Conservation (phyloP, 2,888 invertebrate genomes). For the Quadriops clusia region DNA sequence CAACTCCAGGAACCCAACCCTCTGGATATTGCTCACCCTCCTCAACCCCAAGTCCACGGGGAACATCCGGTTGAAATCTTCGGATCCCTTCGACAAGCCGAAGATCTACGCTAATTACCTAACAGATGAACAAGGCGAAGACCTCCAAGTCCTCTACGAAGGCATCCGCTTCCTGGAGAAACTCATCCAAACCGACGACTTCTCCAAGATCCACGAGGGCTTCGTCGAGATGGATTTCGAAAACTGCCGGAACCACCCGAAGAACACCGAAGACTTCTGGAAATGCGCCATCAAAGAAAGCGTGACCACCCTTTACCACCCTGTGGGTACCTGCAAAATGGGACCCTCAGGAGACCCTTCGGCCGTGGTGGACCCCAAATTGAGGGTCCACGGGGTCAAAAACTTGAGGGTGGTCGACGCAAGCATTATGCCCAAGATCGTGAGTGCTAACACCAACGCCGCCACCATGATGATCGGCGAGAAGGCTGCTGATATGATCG, state of each 20-base stretch:
- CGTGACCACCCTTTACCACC: slow-evolving; percentile 72
- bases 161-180: slow-evolving; percentile 36
- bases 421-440: slow-evolving; percentile 71
- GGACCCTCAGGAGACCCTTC: slow-evolving; percentile 61
- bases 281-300: slow-evolving; percentile 71
- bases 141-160: slow-evolving; percentile 40
- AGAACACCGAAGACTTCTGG: slow-evolving; percentile 76
- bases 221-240: slow-evolving; percentile 28
- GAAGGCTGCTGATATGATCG: slow-evolving; percentile 71
- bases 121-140: slow-evolving; percentile 35
- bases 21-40: slow-evolving; percentile 27
- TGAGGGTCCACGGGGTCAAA: slow-evolving; percentile 41
- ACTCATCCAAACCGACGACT: slow-evolving; percentile 33
- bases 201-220: slow-evolving; percentile 31
- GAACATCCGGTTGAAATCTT: slow-evolving; percentile 40
- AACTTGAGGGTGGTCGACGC: slow-evolving; percentile 67
- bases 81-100: slow-evolving; percentile 45
- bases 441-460: slow-evolving; percentile 72
- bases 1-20: background rate
- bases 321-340: slow-evolving; percentile 77
- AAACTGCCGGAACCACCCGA: slow-evolving; percentile 45
- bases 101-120: slow-evolving; percentile 51
- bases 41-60: slow-evolving; percentile 42
- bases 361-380: slow-evolving; percentile 67
- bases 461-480: slow-evolving; percentile 78